Evolutionary conservation across 2,797 vertebrate genomes (phyloP), one percentile per base, ranked within the genome.

Genomic region (Chaunax sp.): DNA sequence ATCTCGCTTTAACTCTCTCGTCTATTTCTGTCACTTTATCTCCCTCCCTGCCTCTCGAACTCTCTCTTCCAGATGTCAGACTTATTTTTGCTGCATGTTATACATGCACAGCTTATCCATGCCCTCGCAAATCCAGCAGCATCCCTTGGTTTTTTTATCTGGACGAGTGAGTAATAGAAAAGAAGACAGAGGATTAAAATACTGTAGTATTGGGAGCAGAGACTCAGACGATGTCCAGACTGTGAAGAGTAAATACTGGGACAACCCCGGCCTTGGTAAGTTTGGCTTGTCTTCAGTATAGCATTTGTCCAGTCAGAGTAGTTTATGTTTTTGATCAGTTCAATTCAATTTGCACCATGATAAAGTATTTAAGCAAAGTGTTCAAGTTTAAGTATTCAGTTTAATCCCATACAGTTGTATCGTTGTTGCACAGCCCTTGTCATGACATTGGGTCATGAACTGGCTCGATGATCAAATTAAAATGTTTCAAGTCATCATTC

Each of bases 91-190:
- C 52, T 62, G 75, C 72, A 69, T 77, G 81, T 76, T 72, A 33
- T 68, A 75, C 72, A 80, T 56, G 72, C 61, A 64, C 78, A 66
- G 64, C 56, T 83, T 64, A 81, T 85, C 81, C 72, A 83, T 87
- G 86, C 63, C 44, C 62, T 73, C 75, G 22, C 63, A 56, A 72
- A 69, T 75, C 80, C 80, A 44, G 49, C 37, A 20, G 77, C 59
- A 59, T 33, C 58, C 45, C 22, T 56, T 68, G 44, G 44, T 68
- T 83, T 75, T 77, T 78, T 62, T 40, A 41, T 20, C 37, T 28
- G 65, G 61, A 41, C 58, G 57, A 49, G 26, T 50, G 66, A 75
- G 49, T 25, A 68, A 40, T 74, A 72, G 72, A 81, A 43, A 41
- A n/a, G 58, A 69, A 61, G 64, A 65, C 15, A 41, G 67, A 69